phyloP scores from a whole-genome alignment of 1,140 invertebrate species.

The Eufriesea mexicana region DNA sequence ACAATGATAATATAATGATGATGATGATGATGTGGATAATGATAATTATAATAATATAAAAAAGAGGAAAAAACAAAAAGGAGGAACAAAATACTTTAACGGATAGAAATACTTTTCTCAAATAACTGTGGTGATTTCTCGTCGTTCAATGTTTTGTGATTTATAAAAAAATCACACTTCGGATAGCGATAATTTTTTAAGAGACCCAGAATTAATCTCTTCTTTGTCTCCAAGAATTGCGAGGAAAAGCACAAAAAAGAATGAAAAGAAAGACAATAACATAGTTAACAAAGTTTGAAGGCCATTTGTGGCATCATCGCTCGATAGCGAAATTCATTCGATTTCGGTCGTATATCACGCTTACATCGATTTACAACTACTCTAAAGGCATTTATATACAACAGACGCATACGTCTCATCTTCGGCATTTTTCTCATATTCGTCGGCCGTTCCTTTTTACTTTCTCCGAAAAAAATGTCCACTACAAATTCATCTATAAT shows the following conservation, averaged over 20 bases:
- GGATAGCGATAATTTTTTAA: neutral
- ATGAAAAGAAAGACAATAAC: neutral
- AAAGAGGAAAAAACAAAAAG: neutral
- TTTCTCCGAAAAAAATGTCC: conserved; percentile 23
- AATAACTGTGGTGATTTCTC: neutral
- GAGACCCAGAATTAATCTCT: neutral
- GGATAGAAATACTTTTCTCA: neutral
- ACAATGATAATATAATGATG: no score
- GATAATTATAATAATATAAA: no score
- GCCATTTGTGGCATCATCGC: conserved; percentile 58
- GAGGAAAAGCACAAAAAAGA: neutral
- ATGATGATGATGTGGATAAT: no score
- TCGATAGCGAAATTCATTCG: conserved; percentile 34
- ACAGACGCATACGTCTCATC: neutral
- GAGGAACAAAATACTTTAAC: conserved; percentile 7
- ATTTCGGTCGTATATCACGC: conserved; percentile 17
- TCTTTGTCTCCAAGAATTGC: neutral
- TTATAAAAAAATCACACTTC: neutral
- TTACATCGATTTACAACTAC: conserved; percentile 34
- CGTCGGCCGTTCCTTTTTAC: neutral
- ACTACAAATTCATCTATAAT: conserved; percentile 59
- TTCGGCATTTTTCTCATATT: neutral
- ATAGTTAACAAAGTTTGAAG: conserved; percentile 47
- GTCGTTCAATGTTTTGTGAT: neutral
- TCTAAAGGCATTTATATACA: conserved; percentile 43